Conservation (phyloP, 1,140 invertebrate species). For the Drosophila nasuta region DNA sequence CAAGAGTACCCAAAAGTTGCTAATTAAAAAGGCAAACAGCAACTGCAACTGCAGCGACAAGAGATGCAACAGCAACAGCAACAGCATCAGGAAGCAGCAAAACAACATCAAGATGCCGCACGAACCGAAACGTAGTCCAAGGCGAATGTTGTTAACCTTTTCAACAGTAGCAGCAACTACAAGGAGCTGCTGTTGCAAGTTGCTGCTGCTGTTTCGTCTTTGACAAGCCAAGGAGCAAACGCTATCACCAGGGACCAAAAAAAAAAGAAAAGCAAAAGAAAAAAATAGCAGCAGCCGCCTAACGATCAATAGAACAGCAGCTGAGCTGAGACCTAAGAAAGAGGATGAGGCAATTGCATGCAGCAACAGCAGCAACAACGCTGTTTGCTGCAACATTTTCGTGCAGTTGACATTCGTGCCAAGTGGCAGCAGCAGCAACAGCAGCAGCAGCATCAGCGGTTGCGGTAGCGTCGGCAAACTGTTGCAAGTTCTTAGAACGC, state of each 20-base stretch:
- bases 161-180: slow-evolving; percentile 50
- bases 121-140: slow-evolving; percentile 65
- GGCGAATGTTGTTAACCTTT: slow-evolving; percentile 79
- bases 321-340: slow-evolving; percentile 47
- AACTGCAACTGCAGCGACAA: slow-evolving; percentile 35
- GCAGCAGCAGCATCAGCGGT: slow-evolving; percentile 56
- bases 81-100: slow-evolving; percentile 61
- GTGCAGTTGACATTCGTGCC: slow-evolving; percentile 81
- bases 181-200: slow-evolving; percentile 56
- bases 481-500: slow-evolving; percentile 81
- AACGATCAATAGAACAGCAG: slow-evolving; percentile 81
- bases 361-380: slow-evolving; percentile 47
- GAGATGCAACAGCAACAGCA: slow-evolving; percentile 28
- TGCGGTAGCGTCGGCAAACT: slow-evolving; percentile 63
- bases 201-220: slow-evolving; percentile 49
- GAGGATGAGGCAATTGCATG: slow-evolving; percentile 51
- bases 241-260: slow-evolving; percentile 79
- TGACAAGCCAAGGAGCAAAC: slow-evolving; percentile 81
- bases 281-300: slow-evolving; percentile 60
- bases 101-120: slow-evolving; percentile 80
- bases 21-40: slow-evolving; percentile 82
- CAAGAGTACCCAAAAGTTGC: slow-evolving; percentile 78
- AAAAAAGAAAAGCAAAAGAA: slow-evolving; percentile 25
- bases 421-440: slow-evolving; percentile 62
- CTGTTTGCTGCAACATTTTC: slow-evolving; percentile 73